Evolutionary conservation across 2,888 invertebrate species (phyloP), one percentile per base, ranked within the genome.

Genomic region (Pyralis farinalis): DNA sequence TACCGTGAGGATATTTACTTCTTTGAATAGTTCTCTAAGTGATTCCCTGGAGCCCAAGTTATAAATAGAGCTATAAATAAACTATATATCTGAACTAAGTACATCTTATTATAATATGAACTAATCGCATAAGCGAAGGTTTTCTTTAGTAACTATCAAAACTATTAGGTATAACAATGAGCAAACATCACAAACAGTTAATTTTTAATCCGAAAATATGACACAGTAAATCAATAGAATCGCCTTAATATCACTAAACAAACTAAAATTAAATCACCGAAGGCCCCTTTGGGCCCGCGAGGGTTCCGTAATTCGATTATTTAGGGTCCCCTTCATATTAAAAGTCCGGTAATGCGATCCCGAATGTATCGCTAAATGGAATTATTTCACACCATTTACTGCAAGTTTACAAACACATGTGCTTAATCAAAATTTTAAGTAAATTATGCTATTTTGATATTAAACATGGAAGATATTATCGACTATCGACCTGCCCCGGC

Each of bases 321-420:
- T 59, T 64, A 63, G 70, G 71, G 66, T 47, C 43, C 55, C 58
- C 34, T 45, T 41, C 42, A 49, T 49, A 34, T 32, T 34, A 42
- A 22, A 49, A 48, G 47, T 44, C 33, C 44, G 34, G 37, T 44
- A 43, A 46, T 25, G 25, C 28, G 20, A 37, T 22, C 16, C 51
- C 46, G 52, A 48, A 45, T 47, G 51, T 55, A 55, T 63, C 63
- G 67, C 68, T 58, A 68, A 77, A 76, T 71, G 61, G 58, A 68
- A 75, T 74, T 67, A 71, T 75, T 64, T 66, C 78, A 57, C 67
- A 58, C 77, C 67, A 78, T 81, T 81, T 70, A 71, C 57, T 72
- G 56, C 44, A 45, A 65, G 71, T 71, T 75, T 73, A 63, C 66
- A 59, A 73, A 75, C 25, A 78, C 74, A 73, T 52, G 53, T 46